phyloP scores from a whole-genome alignment of 1,140 invertebrate species.

The Brachystomella parvula region DNA sequence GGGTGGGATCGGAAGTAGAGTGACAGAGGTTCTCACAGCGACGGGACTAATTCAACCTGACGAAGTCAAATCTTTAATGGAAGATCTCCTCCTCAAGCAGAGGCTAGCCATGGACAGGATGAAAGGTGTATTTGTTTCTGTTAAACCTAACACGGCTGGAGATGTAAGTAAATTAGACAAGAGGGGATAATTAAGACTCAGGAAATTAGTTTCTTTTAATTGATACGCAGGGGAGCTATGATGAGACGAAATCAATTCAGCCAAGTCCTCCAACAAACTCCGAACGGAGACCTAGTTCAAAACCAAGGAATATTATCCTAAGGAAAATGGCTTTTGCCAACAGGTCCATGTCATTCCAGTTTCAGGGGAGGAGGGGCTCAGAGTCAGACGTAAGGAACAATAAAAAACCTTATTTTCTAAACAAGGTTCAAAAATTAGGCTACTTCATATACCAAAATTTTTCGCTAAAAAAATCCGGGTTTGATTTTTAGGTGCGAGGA shows the following conservation, averaged over 20 bases:
- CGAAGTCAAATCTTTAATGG: slow-evolving; percentile 71
- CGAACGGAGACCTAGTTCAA: slow-evolving; percentile 7
- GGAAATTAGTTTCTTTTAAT: no score
- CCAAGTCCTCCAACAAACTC: slow-evolving; percentile 49
- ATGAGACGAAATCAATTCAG: not conserved
- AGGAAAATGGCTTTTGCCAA: slow-evolving; percentile 3
- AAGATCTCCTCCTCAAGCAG: slow-evolving; percentile 71
- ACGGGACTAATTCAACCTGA: slow-evolving; percentile 75
- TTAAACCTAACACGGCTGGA: no score
- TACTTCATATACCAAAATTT: no score
- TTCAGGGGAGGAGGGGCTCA: not conserved
- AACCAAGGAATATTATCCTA: slow-evolving; percentile 1
- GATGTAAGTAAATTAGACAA: no score
- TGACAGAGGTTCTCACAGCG: slow-evolving; percentile 76
- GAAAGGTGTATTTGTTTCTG: slow-evolving; percentile 52
- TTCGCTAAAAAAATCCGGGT: slow-evolving; percentile 59
- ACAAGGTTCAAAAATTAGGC: no score
- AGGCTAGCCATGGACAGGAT: slow-evolving; percentile 70
- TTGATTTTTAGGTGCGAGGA: slow-evolving; percentile 48
- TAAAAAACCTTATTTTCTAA: no score
- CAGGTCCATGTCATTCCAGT: not conserved
- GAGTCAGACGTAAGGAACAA: slow-evolving; percentile 6
- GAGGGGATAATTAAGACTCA: no score
- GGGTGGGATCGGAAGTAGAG: slow-evolving; percentile 65
- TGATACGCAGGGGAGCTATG: not conserved